Evolutionary conservation across 2,113 vertebrate genomes (phyloP).

Genomic region (Erinaceus europaeus): DNA sequence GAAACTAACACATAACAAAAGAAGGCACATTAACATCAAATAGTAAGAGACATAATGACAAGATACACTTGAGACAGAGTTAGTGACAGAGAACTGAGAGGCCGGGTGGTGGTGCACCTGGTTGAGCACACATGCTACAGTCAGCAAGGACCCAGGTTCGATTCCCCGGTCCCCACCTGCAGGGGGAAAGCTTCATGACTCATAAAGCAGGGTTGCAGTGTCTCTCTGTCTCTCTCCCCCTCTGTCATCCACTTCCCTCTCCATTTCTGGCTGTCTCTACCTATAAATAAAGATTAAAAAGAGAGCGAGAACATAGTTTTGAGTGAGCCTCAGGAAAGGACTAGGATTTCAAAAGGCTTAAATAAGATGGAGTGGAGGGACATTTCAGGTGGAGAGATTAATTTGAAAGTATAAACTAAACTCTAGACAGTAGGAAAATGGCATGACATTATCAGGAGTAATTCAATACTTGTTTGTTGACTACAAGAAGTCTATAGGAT

Average conservation of each 20-base stretch:
- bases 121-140: too few relatives aligned
- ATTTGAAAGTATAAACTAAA: neutral
- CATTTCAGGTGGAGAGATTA: neutral
- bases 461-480: neutral
- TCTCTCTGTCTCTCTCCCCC: too few relatives aligned
- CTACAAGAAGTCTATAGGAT: neutral
- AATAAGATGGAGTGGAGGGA: neutral
- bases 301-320: neutral
- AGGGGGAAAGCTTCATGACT: too few relatives aligned
- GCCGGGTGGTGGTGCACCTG: too few relatives aligned
- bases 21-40: conserved; percentile 8
- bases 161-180: too few relatives aligned
- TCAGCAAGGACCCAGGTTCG: too few relatives aligned
- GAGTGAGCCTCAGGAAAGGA: neutral
- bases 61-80: neutral
- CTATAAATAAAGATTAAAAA: too few relatives aligned
- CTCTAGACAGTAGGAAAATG: neutral
- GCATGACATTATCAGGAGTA: neutral
- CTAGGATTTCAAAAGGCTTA: neutral
- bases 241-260: too few relatives aligned
- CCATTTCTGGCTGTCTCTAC: too few relatives aligned
- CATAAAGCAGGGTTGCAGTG: too few relatives aligned
- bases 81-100: too few relatives aligned
- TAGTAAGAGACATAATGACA: neutral
- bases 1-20: neutral